phyloP scores from a whole-genome alignment of 2,888 invertebrate species.

The Muscina levida region DNA sequence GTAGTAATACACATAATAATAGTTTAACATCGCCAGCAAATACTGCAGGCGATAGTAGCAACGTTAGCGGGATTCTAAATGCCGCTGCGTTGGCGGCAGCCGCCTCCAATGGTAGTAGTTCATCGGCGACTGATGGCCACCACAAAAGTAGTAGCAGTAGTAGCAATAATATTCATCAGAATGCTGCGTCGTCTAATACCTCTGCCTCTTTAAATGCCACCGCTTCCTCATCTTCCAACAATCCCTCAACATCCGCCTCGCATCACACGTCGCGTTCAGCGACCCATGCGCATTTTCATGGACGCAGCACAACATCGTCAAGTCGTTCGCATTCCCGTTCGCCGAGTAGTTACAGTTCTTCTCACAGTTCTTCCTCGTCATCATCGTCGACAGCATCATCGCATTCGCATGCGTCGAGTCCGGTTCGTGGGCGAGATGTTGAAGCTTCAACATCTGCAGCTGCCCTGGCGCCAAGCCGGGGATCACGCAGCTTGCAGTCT shows the following conservation, averaged over 20 bases:
- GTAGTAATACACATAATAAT: constrained; percentile 77
- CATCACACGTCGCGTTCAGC: constrained; percentile 67
- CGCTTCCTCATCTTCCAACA: constrained; percentile 59
- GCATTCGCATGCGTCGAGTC: constrained; percentile 80
- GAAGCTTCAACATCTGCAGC: constrained; percentile 67
- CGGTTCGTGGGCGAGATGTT: constrained; percentile 77
- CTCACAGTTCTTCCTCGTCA: constrained; percentile 78
- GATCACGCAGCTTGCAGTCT: constrained; percentile 80
- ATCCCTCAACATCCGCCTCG: constrained; percentile 63
- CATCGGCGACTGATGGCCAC: constrained; percentile 48
- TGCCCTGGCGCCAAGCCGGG: constrained; percentile 67
- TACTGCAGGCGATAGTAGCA: constrained; percentile 60
- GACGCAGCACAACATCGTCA: constrained; percentile 81
- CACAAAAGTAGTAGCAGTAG: constrained; percentile 66
- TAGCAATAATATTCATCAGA: constrained; percentile 77
- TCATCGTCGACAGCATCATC: constrained; percentile 76
- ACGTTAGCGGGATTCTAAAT: constrained; percentile 76
- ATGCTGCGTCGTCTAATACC: constrained; percentile 49
- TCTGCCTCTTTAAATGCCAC: constrained; percentile 50
- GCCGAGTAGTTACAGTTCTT: constrained; percentile 80
- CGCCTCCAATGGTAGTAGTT: constrained; percentile 49
- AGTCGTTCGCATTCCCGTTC: constrained; percentile 82
- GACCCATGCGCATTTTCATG: constrained; percentile 73
- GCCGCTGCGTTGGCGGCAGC: constrained; percentile 72
- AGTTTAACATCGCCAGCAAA: constrained; percentile 73